phyloP scores from a whole-genome alignment of 2,888 invertebrate species.

The Rhimphoctona megacephalus region DNA sequence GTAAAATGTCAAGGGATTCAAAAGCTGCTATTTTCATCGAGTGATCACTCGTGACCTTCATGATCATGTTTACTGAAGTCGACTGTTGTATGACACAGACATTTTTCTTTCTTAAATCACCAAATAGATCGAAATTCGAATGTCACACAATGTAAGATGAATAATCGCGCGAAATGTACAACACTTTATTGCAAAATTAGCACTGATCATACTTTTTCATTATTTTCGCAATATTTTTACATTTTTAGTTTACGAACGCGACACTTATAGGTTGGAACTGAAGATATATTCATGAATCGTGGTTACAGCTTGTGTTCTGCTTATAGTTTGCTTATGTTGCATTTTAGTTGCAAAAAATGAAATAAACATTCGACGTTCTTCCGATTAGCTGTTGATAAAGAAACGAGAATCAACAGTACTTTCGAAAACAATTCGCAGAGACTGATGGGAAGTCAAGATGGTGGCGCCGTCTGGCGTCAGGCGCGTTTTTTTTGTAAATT shows the following conservation, averaged over 20 bases:
- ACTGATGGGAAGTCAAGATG: neutral
- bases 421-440: neutral
- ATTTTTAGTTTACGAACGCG: neutral
- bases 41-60: neutral
- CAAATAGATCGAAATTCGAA: neutral
- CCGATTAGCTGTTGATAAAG: neutral
- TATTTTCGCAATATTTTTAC: neutral
- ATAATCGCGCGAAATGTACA: too few species aligned
- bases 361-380: neutral
- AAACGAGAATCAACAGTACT: neutral
- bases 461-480: neutral
- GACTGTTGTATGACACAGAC: neutral
- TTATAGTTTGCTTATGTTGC: neutral
- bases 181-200: too few species aligned
- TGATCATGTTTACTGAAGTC: neutral
- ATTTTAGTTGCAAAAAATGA: neutral
- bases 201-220: neutral
- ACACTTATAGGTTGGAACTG: neutral
- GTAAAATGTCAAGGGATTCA: neutral
- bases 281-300: neutral
- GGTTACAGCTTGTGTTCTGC: neutral
- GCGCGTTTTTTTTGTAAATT: too few species aligned
- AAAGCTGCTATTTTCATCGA: neutral
- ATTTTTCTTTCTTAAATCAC: neutral
- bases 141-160: neutral